Evolutionary conservation across 35 echinoderm and acorn worm genomes (phyloP).

Genomic region (Chiridota heheva): DNA sequence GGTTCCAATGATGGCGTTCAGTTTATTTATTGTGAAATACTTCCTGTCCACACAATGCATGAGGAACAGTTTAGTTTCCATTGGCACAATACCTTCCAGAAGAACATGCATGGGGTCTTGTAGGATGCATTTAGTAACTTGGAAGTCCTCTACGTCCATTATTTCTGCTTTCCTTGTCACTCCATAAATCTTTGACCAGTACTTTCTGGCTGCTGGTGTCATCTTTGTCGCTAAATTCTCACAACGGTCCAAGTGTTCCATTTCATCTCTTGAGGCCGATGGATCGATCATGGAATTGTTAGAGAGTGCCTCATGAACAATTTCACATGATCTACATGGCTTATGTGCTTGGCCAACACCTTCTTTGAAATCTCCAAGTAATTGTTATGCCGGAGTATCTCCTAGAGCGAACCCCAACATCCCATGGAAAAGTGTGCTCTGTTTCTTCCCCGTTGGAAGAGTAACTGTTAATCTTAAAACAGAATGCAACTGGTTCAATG

Average conservation of each 20-base stretch:
- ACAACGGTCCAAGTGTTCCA: conserved; percentile 12
- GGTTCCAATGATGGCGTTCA: not conserved
- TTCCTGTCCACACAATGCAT: not conserved
- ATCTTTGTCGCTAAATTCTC: not conserved
- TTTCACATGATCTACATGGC: conserved; percentile 5
- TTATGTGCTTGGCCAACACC: conserved; percentile 2
- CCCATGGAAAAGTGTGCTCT: not conserved
- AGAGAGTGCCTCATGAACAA: conserved; percentile 1
- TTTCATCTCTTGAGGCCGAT: not conserved
- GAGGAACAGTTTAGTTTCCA: conserved; percentile 12
- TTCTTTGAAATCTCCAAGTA: conserved; percentile 12
- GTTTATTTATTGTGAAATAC: not conserved
- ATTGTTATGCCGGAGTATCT: conserved; percentile 10
- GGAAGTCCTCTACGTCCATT: not conserved
- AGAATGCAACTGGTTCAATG: not conserved
- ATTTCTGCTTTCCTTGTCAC: not conserved
- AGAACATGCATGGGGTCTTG: conserved; percentile 7
- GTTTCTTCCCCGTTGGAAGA: not conserved
- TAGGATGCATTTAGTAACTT: conserved; percentile 5
- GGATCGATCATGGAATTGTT: conserved; percentile 2
- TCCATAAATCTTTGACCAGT: conserved; percentile 26
- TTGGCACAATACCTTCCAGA: not conserved
- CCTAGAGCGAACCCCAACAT: conserved; percentile 11
- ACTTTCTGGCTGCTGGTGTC: not conserved
- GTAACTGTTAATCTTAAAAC: not conserved